Conservation (phyloP, 2,888 invertebrate genomes). For the Rotaria sp. region DNA sequence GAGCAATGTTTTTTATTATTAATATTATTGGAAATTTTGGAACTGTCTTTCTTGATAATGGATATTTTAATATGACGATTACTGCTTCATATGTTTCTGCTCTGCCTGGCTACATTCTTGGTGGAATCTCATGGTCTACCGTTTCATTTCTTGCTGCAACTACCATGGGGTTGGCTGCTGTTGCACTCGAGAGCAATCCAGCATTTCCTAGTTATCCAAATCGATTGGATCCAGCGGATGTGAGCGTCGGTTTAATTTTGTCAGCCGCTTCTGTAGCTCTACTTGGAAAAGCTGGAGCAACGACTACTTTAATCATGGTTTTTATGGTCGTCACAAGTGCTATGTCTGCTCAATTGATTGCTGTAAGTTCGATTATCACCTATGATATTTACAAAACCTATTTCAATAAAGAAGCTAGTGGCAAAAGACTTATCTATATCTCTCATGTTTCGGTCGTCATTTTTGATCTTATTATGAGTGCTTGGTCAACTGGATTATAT, state of each 20-base stretch:
- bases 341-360: constrained; percentile 54
- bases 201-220: neutral
- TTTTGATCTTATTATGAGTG: constrained; percentile 41
- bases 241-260: constrained; percentile 49
- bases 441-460: neutral
- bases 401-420: constrained; percentile 42
- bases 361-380: constrained; percentile 53
- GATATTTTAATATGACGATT: constrained; percentile 55
- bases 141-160: constrained; percentile 55
- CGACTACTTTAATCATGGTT: constrained; percentile 50
- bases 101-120: constrained; percentile 52
- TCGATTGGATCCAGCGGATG: neutral
- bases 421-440: neutral
- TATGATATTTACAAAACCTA: constrained; percentile 52
- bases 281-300: constrained; percentile 49
- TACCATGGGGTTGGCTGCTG: constrained; percentile 53
- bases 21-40: constrained; percentile 52
- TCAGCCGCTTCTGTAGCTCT: constrained; percentile 51
- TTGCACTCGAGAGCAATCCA: constrained; percentile 46
- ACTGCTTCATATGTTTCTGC: constrained; percentile 53
- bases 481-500: constrained; percentile 47
- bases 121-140: constrained; percentile 55
- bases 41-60: constrained; percentile 55
- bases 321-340: constrained; percentile 55
- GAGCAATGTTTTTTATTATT: neutral